These are phyloP conservation scores for Ophion slaviceki DNA, from an alignment of 2,888 invertebrate genomes.

Conservation along the genomic window DNA sequence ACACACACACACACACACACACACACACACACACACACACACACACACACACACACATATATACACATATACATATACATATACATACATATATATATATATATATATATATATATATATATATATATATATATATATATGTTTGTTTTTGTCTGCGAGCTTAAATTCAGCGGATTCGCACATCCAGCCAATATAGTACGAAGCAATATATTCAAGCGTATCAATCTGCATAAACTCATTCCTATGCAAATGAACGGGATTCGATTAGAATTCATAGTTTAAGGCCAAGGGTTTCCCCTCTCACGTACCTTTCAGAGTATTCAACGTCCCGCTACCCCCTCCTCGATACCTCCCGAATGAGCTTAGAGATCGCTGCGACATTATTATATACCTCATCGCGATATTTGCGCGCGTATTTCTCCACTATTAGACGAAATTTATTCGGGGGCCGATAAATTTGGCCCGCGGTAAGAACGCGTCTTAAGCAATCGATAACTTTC, in stretches of 20 bases:
- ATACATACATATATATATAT: slow-evolving; percentile 4
- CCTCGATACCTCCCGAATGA: slow-evolving; percentile 17
- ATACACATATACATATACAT: slow-evolving; percentile 26
- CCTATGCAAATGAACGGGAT: slow-evolving; percentile 77
- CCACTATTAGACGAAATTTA: slow-evolving; percentile 50
- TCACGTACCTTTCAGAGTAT: slow-evolving; percentile 44
- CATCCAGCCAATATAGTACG: slow-evolving; percentile 62
- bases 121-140: slow-evolving; percentile 37
- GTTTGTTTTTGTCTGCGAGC: slow-evolving; percentile 52
- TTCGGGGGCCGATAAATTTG: slow-evolving; percentile 44
- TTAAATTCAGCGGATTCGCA: slow-evolving; percentile 70
- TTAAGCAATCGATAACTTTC: slow-evolving; percentile 11
- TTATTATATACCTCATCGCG: slow-evolving; percentile 26
- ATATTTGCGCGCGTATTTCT: slow-evolving; percentile 28
- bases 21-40: too few species aligned
- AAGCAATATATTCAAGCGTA: slow-evolving; percentile 77
- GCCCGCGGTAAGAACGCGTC: slow-evolving; percentile 14
- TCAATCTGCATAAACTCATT: slow-evolving; percentile 83
- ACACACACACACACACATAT: too few species aligned
- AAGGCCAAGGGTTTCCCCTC: slow-evolving; percentile 54
- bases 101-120: slow-evolving; percentile 23
- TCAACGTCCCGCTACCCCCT: background rate
- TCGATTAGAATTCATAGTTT: slow-evolving; percentile 67
- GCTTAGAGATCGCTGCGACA: slow-evolving; percentile 40
- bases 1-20: too few species aligned